Conservation (phyloP, 1,140 invertebrate genomes). For the Drosophila hydei region DNA sequence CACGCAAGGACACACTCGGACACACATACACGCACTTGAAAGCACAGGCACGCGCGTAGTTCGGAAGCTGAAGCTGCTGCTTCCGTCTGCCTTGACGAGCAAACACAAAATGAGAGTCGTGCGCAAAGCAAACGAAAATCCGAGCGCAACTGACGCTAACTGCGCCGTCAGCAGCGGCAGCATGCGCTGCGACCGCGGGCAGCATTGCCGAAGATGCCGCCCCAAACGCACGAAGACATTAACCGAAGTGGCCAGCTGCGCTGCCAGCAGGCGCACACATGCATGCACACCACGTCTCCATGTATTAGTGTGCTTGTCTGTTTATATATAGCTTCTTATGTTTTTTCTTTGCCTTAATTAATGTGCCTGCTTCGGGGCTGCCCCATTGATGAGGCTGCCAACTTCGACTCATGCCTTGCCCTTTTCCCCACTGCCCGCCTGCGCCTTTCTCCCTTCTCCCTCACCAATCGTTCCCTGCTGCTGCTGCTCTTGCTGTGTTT, state of each 20-base stretch:
- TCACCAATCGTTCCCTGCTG: not conserved
- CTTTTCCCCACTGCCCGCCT: not conserved
- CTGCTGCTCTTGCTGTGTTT: slow-evolving; percentile 5
- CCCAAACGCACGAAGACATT: slow-evolving; percentile 61
- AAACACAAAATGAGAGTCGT: slow-evolving; percentile 81
- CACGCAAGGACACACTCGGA: slow-evolving; percentile 3
- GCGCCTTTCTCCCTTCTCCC: not conserved
- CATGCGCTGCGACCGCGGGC: slow-evolving; percentile 20
- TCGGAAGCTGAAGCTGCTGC: slow-evolving; percentile 53
- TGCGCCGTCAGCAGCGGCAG: slow-evolving; percentile 17
- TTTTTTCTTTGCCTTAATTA: slow-evolving; percentile 70
- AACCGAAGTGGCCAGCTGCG: slow-evolving; percentile 51
- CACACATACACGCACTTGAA: slow-evolving; percentile 8
- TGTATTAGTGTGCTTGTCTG: not conserved
- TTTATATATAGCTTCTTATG: slow-evolving; percentile 51
- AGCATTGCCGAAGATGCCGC: slow-evolving; percentile 58
- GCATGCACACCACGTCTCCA: not conserved
- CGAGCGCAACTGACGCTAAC: slow-evolving; percentile 55
- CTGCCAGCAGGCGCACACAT: slow-evolving; percentile 28
- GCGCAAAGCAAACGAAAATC: slow-evolving; percentile 77
- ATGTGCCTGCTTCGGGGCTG: slow-evolving; percentile 62
- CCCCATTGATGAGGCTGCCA: slow-evolving; percentile 69
- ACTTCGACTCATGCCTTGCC: slow-evolving; percentile 14
- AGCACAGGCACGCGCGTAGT: slow-evolving; percentile 40
- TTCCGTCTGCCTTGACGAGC: slow-evolving; percentile 76